Conservation (phyloP, 2,113 vertebrate species). For the Porphyrio hochstetteri region DNA sequence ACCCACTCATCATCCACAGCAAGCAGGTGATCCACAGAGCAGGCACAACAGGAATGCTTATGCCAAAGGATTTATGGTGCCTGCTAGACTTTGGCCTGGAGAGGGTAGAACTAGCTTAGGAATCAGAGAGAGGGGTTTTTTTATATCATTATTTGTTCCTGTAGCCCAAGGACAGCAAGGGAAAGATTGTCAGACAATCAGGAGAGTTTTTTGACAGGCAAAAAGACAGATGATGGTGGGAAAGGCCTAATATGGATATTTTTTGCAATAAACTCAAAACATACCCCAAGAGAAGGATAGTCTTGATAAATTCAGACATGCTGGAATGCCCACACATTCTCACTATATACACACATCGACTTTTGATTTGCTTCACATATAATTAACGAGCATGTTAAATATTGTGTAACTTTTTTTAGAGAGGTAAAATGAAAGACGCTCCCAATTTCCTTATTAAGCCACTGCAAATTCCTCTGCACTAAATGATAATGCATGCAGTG, state of each 20-base stretch:
- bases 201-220: constrained; percentile 49
- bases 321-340: constrained; percentile 5
- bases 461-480: constrained; percentile 43
- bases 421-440: neutral
- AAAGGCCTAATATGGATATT: constrained; percentile 11
- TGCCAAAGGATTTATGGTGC: constrained; percentile 35
- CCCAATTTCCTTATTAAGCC: constrained; percentile 12
- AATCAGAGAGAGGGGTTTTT: neutral
- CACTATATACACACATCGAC: neutral
- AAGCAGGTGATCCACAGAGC: neutral
- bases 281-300: neutral
- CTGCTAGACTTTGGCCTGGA: neutral
- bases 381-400: neutral
- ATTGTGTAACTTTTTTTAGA: neutral
- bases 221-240: constrained; percentile 32
- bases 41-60: neutral
- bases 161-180: neutral
- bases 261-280: constrained; percentile 45
- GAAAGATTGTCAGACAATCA: constrained; percentile 55
- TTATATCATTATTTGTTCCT: constrained; percentile 47
- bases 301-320: neutral
- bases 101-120: constrained; percentile 1
- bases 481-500: constrained; percentile 44
- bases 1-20: neutral
- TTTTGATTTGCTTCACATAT: neutral